Evolutionary conservation across 2,888 invertebrate species (phyloP).

Genomic region (Slavum lentiscoides): DNA sequence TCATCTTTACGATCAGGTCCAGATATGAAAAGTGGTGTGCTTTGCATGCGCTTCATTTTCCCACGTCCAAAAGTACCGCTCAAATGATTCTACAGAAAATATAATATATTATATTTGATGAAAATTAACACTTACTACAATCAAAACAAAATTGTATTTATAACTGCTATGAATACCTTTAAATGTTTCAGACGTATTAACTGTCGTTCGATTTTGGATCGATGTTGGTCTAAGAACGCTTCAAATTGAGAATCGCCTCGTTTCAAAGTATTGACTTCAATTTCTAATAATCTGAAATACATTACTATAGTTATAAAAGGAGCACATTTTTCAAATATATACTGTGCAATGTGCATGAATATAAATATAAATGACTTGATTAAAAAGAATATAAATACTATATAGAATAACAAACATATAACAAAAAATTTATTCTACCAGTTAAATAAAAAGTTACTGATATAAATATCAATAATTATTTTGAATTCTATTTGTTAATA

Average conservation of each 20-base stretch:
- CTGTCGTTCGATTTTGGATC: constrained; percentile 54
- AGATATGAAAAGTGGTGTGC: constrained; percentile 46
- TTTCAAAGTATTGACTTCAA: constrained; percentile 49
- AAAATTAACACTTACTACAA: background rate
- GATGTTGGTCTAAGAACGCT: constrained; percentile 55
- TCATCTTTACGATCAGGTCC: background rate
- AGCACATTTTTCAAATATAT: too few species aligned
- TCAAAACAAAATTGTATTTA: background rate
- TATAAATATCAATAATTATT: too few species aligned
- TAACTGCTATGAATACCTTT: constrained; percentile 62
- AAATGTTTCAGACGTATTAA: constrained; percentile 71
- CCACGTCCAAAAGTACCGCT: constrained; percentile 38
- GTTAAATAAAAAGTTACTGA: too few species aligned
- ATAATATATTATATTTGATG: constrained; percentile 6
- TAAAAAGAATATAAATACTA: too few species aligned
- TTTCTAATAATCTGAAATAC: constrained; percentile 45
- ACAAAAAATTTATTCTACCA: too few species aligned
- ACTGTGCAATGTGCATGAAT: too few species aligned
- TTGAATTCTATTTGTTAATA: too few species aligned
- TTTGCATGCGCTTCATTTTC: constrained; percentile 53
- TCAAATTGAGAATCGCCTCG: constrained; percentile 47
- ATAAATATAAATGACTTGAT: too few species aligned
- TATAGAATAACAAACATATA: too few species aligned
- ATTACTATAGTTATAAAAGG: background rate
- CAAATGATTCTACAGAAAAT: constrained; percentile 53